Base-by-base conservation (phyloP, 2,113 vertebrate species). In the Elgaria multicarinata region DNA sequence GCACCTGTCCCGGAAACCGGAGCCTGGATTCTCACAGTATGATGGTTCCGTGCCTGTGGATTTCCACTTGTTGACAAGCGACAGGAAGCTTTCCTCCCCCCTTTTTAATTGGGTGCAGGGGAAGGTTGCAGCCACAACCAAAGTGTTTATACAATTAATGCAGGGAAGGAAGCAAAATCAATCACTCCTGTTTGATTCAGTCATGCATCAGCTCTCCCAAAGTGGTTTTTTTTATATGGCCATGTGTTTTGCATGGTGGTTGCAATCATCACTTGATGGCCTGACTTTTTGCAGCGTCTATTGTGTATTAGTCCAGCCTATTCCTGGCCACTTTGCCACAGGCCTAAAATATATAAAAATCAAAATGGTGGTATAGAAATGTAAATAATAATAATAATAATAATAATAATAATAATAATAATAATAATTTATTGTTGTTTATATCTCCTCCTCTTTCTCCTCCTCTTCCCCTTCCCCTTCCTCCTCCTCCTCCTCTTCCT, bases 101-200 rank as follows among this genome's bases (percentile, higher is more conserved):
- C 71, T 39, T 67, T n/a, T 3, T 36, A 2, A 12, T 12, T 22
- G 44, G 33, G 46, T 4, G 44, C 36, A 53, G 55, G 18, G 64
- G 87, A 9, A 53, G 0, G 13, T 0, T 0, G 39, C 2, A 88
- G 76, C 1, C 0, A 18, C 46, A 42, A 5, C 24, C 2, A 74
- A 39, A 76, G 66, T 39, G 4, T 46, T 64, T 2, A 0, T 87
- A 31, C 18, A 44, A 39, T 14, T 79, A 42, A 64, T 39, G 22
- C 33, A 83, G 24, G n/a, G 6, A 46, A 55, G 42, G 36, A 3
- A 36, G 20, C 22, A 24, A 42, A 58, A 62, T 62, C 0, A 7
- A 87, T 28, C 28, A 13, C 1, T 18, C 4, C 0, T 1, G 3
- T 90, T 92, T 71, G 74, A 28, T 22, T 82, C 50, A 81, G 13